Conservation (phyloP, 2,888 invertebrate genomes). For the Emmelina monodactyla region DNA sequence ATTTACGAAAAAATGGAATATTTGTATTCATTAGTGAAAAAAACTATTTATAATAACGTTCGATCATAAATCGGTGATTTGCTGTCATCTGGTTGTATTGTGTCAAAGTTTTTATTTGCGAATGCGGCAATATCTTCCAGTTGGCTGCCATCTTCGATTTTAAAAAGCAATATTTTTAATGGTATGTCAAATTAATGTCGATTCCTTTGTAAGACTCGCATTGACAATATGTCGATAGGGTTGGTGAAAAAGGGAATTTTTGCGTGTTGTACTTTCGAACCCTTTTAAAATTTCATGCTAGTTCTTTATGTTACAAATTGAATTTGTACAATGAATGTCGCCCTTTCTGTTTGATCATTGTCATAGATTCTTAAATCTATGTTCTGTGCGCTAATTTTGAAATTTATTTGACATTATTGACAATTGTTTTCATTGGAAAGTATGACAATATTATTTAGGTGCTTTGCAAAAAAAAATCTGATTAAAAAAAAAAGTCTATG, state of each 20-base stretch:
- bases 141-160: conserved; percentile 40
- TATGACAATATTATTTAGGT: too few species aligned
- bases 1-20: conserved; percentile 26
- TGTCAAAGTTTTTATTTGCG: conserved; percentile 15
- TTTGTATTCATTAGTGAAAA: conserved; percentile 43
- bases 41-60: conserved; percentile 19
- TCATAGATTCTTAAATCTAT: conserved; percentile 28
- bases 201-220: conserved; percentile 42
- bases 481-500: too few species aligned
- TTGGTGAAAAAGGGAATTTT: conserved; percentile 27
- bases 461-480: too few species aligned
- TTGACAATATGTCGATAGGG: conserved; percentile 62
- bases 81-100: conserved; percentile 25
- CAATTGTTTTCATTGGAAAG: conserved; percentile 4
- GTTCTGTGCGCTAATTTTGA: conserved; percentile 32
- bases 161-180: conserved; percentile 60
- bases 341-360: conserved; percentile 30
- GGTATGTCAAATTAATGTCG: conserved; percentile 63
- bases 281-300: conserved; percentile 55
- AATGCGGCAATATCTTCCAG: conserved; percentile 50
- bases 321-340: conserved; percentile 38
- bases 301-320: conserved; percentile 55
- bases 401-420: conserved; percentile 36
- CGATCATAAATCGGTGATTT: conserved; percentile 45
- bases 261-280: conserved; percentile 41